These are phyloP conservation scores for Polymixis lichenea DNA, from an alignment of 2,888 invertebrate species.

Conservation along the genomic window DNA sequence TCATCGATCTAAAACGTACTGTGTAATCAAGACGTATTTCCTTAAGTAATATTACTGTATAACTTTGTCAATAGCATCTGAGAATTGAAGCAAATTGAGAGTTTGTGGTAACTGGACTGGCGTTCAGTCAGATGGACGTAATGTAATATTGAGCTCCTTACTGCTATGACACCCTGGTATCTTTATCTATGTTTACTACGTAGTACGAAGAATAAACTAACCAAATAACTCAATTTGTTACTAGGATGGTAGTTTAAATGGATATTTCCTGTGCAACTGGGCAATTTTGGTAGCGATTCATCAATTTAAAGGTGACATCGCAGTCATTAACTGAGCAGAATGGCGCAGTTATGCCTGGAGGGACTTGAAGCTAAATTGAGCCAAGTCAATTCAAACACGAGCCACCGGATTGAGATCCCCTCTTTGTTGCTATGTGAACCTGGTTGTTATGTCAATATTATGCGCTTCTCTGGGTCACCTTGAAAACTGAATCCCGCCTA, in stretches of 20 bases:
- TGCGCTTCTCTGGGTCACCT: background rate
- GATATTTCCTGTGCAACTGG: constrained; percentile 38
- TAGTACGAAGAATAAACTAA: constrained; percentile 15
- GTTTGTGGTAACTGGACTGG: constrained; percentile 36
- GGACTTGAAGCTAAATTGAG: constrained; percentile 25
- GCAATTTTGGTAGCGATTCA: constrained; percentile 44
- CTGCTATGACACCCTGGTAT: constrained; percentile 35
- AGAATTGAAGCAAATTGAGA: constrained; percentile 41
- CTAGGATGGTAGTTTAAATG: constrained; percentile 30
- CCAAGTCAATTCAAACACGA: constrained; percentile 32
- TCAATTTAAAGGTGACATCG: constrained; percentile 50
- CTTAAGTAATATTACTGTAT: constrained; percentile 42
- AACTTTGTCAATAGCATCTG: constrained; percentile 58
- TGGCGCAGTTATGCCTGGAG: constrained; percentile 51
- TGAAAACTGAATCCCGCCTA: background rate
- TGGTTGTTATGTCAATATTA: background rate
- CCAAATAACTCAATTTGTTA: constrained; percentile 24
- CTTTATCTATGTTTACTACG: constrained; percentile 9
- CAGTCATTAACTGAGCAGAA: constrained; percentile 49
- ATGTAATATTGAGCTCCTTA: constrained; percentile 48
- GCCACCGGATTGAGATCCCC: background rate
- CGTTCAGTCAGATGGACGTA: constrained; percentile 42
- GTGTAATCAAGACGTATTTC: constrained; percentile 55
- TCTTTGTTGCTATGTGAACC: background rate
- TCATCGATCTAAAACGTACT: constrained; percentile 35